Conservation (phyloP, 2,888 invertebrate species). For the Hemithea aestivaria region DNA sequence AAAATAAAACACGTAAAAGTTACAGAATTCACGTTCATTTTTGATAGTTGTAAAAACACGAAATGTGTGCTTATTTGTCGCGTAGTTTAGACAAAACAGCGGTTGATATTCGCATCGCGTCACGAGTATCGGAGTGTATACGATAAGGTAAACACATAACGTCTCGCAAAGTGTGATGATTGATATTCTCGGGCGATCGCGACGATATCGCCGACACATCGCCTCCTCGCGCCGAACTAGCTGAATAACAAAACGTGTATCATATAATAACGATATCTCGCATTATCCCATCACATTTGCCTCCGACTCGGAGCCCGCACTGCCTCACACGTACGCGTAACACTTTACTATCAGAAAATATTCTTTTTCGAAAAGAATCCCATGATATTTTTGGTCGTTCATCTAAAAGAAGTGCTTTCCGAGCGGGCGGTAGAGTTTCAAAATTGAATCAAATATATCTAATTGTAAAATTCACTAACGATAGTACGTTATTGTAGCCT, state of each 20-base stretch:
- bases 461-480: no score
- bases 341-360: background rate
- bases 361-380: no score
- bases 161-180: conserved; percentile 22
- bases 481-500: no score
- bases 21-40: no score
- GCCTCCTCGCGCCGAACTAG: conserved; percentile 16
- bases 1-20: no score
- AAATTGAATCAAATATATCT: no score
- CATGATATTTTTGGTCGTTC: no score
- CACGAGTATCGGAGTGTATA: background rate
- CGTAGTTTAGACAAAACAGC: no score
- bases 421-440: no score
- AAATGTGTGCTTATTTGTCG: no score
- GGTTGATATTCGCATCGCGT: conserved; percentile 1
- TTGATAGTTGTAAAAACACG: no score
- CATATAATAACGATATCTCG: conserved; percentile 39
- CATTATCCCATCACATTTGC: conserved; percentile 39
- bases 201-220: conserved; percentile 14
- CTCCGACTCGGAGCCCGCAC: conserved; percentile 19
- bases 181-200: conserved; percentile 25
- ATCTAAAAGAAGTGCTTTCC: no score
- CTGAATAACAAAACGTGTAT: conserved; percentile 38
- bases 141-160: conserved; percentile 10
- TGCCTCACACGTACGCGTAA: conserved; percentile 15